Evolutionary conservation across 2,797 vertebrate genomes (phyloP), one percentile per base, ranked within the genome.

Genomic region (Pangasius djambal): DNA sequence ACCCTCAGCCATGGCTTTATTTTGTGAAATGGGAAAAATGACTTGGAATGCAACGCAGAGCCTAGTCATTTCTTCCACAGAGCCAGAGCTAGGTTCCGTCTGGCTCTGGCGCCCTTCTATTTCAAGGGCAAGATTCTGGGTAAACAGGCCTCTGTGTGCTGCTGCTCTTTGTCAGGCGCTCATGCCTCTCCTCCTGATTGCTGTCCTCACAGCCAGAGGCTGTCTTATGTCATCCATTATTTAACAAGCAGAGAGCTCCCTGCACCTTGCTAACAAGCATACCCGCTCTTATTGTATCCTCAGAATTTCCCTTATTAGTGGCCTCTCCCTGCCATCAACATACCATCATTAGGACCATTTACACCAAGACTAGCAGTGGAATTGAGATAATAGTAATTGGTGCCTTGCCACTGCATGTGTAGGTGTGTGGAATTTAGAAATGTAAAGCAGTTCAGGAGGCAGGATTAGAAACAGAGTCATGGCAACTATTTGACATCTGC

Each of bases 211-310:
- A 89, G 92, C 92, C 92, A 90, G 89, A 87, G 89, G 88, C 90
- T 65, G 79, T 90, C 93, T 92, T 91, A 90, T 92, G 91, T 92
- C 93, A 95, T 96, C 93, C 91, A 96, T 96, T 95, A 96, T 96
- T 96, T 93, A 96, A 92, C 90, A 91, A 92, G 89, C 88, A 10
- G 74, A 92, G 91, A 77, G 79, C 83, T 88, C 61, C 67, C 67
- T 86, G 86, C 88, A 85, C 90, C 86, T 89, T 84, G 77, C 89
- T 92, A 92, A 92, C 91, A 92, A 91, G 91, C 88, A 85, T 63
- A 67, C 48, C 67, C 37, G 59, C 72, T 89, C 78, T 70, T n/a
- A 85, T 86, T 85, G 52, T 90, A 85, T 86, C 67, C 89, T 81
- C 65, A 88, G 81, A 87, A 89, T 87, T 69, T 72, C 52, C 70